Evolutionary conservation across 1,140 invertebrate genomes (phyloP).

Genomic region (Phymastichus coffea): DNA sequence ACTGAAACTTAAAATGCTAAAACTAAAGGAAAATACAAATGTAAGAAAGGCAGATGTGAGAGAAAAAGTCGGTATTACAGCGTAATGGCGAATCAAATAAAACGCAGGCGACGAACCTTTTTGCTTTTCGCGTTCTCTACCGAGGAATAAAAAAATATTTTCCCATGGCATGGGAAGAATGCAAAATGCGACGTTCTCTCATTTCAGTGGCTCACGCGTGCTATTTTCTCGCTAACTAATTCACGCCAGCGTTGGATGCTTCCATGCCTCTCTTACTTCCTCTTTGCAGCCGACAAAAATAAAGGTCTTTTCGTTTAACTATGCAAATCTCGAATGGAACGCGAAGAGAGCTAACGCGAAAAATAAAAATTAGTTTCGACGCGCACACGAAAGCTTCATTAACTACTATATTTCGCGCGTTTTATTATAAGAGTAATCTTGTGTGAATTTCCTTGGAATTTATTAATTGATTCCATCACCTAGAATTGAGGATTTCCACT

Average conservation of each 20-base stretch:
- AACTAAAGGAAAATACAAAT: too few species aligned
- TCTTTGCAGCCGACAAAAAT: neutral
- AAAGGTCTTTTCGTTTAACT: neutral
- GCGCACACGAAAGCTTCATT: neutral
- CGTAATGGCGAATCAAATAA: neutral
- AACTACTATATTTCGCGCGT: neutral
- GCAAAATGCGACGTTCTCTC: neutral
- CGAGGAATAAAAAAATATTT: too few species aligned
- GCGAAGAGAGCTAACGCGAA: too few species aligned
- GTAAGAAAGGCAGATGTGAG: too few species aligned
- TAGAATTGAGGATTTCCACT: too few species aligned
- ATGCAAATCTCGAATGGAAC: constrained; percentile 1
- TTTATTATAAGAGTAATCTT: neutral
- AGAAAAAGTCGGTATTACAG: too few species aligned
- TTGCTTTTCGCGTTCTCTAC: too few species aligned
- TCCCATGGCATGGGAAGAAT: too few species aligned
- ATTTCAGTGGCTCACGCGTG: too few species aligned
- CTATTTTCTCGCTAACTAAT: neutral
- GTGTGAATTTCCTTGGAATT: neutral
- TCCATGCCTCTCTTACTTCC: neutral
- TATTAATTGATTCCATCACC: too few species aligned
- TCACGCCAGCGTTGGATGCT: neutral
- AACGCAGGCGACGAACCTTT: too few species aligned
- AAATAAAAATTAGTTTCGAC: neutral
- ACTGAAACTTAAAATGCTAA: too few species aligned